Evolutionary conservation across 2,797 vertebrate species (phyloP).

Genomic region (Steatocranus sp.): DNA sequence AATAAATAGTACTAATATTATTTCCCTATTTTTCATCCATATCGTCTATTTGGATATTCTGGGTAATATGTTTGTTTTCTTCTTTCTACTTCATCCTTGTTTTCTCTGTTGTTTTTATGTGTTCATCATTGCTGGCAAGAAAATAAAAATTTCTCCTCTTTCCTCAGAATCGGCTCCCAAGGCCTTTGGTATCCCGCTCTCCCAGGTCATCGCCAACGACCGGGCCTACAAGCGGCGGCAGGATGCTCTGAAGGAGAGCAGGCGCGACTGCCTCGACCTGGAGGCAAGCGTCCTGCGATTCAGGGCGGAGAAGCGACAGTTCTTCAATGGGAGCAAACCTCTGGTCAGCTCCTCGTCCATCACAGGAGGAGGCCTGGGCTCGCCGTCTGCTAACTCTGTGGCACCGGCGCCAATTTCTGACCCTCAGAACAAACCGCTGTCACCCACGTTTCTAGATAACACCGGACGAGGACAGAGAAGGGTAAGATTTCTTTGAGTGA

Average conservation of each 20-base stretch:
- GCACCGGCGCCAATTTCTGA: constrained; percentile 29
- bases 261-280: constrained; percentile 82
- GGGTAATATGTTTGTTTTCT: background rate
- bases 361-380: constrained; percentile 6
- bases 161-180: constrained; percentile 75
- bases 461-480: constrained; percentile 69
- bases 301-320: constrained; percentile 75
- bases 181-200: constrained; percentile 84
- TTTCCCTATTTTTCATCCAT: background rate
- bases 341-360: constrained; percentile 10
- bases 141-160: background rate
- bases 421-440: constrained; percentile 44
- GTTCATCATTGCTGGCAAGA: background rate
- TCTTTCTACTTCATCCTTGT: background rate
- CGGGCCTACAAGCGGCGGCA: constrained; percentile 72
- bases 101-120: background rate
- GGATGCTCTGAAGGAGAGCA: constrained; percentile 77
- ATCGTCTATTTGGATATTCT: background rate
- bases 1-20: background rate
- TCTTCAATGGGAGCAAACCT: constrained; percentile 60
- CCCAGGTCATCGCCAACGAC: constrained; percentile 85
- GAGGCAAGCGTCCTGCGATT: constrained; percentile 81
- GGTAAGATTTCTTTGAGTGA: constrained; percentile 44
- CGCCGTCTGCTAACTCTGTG: constrained; percentile 30
- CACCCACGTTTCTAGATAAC: constrained; percentile 57